A percentile compares a stretch with the other conserved stretches of the same genome.
Conservation (phyloP, 2,888 invertebrate species). For the Lacanobia wlatinum region DNA sequence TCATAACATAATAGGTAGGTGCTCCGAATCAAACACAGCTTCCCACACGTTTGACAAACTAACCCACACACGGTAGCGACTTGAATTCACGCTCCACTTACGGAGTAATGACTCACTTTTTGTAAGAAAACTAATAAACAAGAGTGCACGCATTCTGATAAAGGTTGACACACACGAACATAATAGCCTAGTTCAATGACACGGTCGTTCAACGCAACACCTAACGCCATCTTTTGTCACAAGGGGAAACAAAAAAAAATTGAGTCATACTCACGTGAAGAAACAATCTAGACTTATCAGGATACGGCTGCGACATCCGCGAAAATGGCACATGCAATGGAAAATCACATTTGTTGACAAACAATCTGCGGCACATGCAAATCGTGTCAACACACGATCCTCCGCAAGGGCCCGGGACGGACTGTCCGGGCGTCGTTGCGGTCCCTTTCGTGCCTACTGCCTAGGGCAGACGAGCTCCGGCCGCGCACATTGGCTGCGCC, state of each 20-base stretch:
- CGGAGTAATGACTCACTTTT: conserved; percentile 46
- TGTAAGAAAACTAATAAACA: conserved; percentile 68
- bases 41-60: conserved; percentile 4
- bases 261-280: conserved; percentile 83
- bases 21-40: conserved; percentile 10
- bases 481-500: conserved; percentile 79
- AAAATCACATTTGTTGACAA: conserved; percentile 80
- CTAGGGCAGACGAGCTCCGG: conserved; percentile 78
- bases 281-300: conserved; percentile 71
- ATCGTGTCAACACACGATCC: conserved; percentile 78
- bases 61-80: background rate
- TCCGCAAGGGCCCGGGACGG: conserved; percentile 85
- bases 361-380: conserved; percentile 74
- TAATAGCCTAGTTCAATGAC: conserved; percentile 84
- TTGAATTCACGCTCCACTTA: conserved; percentile 21
- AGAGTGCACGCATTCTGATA: conserved; percentile 72
- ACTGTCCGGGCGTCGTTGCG: conserved; percentile 77
- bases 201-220: conserved; percentile 72
- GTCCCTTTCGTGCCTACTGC: conserved; percentile 85
- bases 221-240: conserved; percentile 86
- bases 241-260: conserved; percentile 70
- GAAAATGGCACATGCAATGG: conserved; percentile 74
- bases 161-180: conserved; percentile 74
- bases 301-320: conserved; percentile 73
- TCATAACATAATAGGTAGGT: background rate